Conservation (phyloP, 2,113 vertebrate genomes). For the Podocnemis expansa region DNA sequence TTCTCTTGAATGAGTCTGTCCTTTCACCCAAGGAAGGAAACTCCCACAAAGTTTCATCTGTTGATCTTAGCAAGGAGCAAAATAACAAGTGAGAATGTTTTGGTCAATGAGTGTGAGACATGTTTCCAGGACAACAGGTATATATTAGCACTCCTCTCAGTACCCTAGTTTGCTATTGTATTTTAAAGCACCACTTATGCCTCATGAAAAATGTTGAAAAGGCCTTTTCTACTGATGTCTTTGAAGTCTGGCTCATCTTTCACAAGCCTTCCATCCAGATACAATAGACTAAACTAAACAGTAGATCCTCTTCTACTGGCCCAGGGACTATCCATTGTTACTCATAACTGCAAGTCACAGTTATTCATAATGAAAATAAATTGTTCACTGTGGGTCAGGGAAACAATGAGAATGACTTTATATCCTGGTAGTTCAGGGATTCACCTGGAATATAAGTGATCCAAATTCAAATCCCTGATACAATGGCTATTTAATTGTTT, state of each 20-base stretch:
- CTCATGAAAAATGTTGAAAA: not conserved
- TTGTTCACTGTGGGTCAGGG: too few relatives aligned
- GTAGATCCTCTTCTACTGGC: too few relatives aligned
- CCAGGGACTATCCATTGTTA: too few relatives aligned
- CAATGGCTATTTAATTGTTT: too few relatives aligned
- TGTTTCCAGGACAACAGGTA: not conserved
- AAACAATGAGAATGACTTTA: too few relatives aligned
- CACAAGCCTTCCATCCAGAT: not conserved
- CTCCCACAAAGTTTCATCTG: not conserved
- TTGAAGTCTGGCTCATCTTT: not conserved
- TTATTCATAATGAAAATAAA: too few relatives aligned
- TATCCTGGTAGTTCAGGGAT: too few relatives aligned
- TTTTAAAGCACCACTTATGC: not conserved
- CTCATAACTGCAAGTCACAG: too few relatives aligned
- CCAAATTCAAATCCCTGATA: too few relatives aligned
- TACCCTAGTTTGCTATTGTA: not conserved
- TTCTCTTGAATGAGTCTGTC: not conserved
- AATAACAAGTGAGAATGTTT: not conserved
- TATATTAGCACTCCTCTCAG: not conserved
- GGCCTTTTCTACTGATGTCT: not conserved
- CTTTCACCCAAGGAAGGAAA: slow-evolving; percentile 2
- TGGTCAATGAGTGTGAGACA: not conserved
- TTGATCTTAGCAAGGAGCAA: not conserved
- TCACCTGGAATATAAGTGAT: too few relatives aligned
- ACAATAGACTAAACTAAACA: not conserved